Evolutionary conservation across 2,113 vertebrate genomes (phyloP), one percentile per base, ranked within the genome.

Genomic region (Martes martes): DNA sequence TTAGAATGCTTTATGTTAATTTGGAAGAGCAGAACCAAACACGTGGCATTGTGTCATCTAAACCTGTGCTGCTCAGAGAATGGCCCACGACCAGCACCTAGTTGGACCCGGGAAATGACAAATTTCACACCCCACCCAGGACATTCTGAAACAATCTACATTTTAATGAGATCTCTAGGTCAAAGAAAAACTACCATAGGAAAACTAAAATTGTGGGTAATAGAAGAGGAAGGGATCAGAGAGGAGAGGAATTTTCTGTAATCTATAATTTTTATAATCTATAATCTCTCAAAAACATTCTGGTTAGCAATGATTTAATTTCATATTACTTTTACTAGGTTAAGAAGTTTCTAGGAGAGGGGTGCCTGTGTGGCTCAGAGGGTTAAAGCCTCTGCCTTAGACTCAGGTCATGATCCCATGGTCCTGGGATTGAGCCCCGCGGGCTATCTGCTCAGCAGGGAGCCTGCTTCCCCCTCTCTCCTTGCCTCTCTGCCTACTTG

Each of bases 311-410:
- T 98, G 79, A 82, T 98, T 98, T 92, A 97, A 97, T 97, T 98
- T 98, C 82, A 50, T 57, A 96, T 85, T 96, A 98, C 63, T 96
- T 97, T 96, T 97, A 95, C 96, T 84, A 97, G 93, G 50, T 95
- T 98, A 94, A 97, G 94, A 98, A 63, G 50, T 95, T 98, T 97
- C 95, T 98, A 96, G 89, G 98, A 98, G 61, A 36, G 52, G 16
- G 52, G 16, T 18, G 52, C 16, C 52, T 55, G 16, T 18, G 52
- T 55, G 52, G 52, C 52, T 55, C 52, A 55, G 52, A 55, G 52
- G 52, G 52, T 55, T 55, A 55, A 55, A 55, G 16, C 52, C 52
- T 55, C 52, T 55, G 52, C 52, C 52, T 55, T 18, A 1, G 5
- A 16, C 52, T 55, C 52, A 55, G 52, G 16, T 55, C 52, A 55